These are phyloP conservation scores for Perdita meconis DNA, from an alignment of 2,888 invertebrate species.

Conservation along the genomic window DNA sequence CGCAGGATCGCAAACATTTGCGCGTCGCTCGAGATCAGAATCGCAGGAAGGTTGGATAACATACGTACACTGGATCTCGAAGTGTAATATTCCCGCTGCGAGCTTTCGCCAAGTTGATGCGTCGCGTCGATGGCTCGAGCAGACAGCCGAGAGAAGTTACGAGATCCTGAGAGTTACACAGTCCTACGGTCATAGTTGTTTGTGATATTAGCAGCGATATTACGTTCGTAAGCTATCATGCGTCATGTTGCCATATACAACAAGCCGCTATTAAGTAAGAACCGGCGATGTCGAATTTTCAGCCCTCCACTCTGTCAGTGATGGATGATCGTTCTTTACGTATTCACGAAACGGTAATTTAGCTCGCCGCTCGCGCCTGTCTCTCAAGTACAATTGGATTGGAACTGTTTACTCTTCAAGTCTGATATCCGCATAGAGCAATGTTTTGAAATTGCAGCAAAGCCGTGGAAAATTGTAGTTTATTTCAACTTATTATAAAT, in stretches of 20 bases:
- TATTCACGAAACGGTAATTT: constrained; percentile 12
- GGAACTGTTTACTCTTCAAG: too few species aligned
- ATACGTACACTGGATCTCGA: constrained; percentile 2
- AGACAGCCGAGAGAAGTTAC: constrained; percentile 70
- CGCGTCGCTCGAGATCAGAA: constrained; percentile 23
- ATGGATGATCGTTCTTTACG: constrained; percentile 12
- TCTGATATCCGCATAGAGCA: too few species aligned
- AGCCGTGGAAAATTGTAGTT: too few species aligned
- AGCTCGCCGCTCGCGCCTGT: constrained; percentile 5
- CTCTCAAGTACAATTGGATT: constrained; percentile 5
- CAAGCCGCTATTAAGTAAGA: constrained; percentile 39
- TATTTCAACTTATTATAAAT: too few species aligned
- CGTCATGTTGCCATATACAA: constrained; percentile 38
- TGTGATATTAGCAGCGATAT: constrained; percentile 71
- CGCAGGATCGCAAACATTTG: constrained; percentile 46
- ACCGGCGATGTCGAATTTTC: constrained; percentile 14
- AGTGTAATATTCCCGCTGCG: constrained; percentile 44
- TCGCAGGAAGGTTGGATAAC: constrained; percentile 16
- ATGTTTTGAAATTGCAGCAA: too few species aligned
- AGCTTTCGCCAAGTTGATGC: constrained; percentile 13
- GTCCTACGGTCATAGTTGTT: constrained; percentile 29
- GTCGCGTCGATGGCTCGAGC: constrained; percentile 16
- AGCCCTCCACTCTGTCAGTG: constrained; percentile 3
- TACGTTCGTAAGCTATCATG: constrained; percentile 66
- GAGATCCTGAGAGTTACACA: constrained; percentile 70